These are phyloP conservation scores for Eurypyga helias DNA, from an alignment of 2,113 vertebrate species.

Conservation along the genomic window DNA sequence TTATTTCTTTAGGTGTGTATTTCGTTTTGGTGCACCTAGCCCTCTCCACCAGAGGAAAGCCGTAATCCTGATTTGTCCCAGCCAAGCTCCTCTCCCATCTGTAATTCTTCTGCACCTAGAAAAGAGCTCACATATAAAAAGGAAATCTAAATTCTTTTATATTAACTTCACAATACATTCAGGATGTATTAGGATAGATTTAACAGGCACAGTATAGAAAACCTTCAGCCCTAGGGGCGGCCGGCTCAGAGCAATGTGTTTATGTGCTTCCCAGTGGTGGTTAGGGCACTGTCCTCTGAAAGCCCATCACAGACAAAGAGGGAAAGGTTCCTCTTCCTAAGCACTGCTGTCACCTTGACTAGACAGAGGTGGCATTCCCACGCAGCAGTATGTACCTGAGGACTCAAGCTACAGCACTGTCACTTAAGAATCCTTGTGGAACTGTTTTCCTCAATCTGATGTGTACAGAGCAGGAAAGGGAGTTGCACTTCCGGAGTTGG, in stretches of 20 bases:
- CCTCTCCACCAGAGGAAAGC: neutral
- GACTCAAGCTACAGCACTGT: neutral
- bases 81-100: neutral
- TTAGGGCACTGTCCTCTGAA: neutral
- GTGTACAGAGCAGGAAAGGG: neutral
- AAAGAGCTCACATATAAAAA: neutral
- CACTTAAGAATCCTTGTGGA: neutral
- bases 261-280: neutral
- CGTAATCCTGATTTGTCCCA: neutral
- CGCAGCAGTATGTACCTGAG: fast-evolving
- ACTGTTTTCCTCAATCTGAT: neutral
- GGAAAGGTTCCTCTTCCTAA: neutral
- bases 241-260: neutral
- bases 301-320: neutral
- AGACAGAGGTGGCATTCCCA: neutral
- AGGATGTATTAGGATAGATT: neutral
- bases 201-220: neutral
- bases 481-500: neutral
- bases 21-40: neutral
- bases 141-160: neutral
- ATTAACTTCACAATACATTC: neutral
- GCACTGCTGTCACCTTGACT: neutral
- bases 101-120: neutral
- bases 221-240: neutral
- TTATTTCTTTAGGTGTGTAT: neutral